Evolutionary conservation across 2,113 vertebrate genomes (phyloP).

Genomic region (Gobio gobio): DNA sequence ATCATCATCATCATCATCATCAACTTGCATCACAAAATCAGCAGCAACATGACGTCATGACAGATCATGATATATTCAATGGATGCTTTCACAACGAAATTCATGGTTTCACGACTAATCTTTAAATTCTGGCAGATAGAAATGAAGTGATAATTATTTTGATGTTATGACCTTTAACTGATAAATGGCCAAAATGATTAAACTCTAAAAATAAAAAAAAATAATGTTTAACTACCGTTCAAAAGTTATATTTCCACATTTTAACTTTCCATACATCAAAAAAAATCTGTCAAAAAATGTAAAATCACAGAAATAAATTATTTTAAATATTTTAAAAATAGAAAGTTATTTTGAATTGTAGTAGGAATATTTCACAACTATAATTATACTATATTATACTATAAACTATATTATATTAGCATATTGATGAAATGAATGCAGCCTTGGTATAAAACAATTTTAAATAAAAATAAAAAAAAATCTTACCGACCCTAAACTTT

Average conservation of each 20-base stretch:
- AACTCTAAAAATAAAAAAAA: background rate
- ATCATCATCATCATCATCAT: background rate
- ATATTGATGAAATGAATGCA: background rate
- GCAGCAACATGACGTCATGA: background rate
- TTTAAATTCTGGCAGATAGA: too few relatives aligned
- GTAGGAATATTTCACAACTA: background rate
- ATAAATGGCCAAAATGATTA: too few relatives aligned
- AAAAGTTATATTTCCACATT: background rate
- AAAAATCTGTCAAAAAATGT: too few relatives aligned
- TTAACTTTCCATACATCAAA: too few relatives aligned
- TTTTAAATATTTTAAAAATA: too few relatives aligned
- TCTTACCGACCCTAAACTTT: background rate
- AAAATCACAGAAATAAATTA: too few relatives aligned
- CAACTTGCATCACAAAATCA: background rate
- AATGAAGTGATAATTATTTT: too few relatives aligned
- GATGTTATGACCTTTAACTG: too few relatives aligned
- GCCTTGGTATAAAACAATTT: background rate
- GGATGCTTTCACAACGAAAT: background rate
- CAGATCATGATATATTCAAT: background rate
- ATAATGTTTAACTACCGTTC: background rate
- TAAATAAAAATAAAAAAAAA: too few relatives aligned
- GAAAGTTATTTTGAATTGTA: background rate
- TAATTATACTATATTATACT: background rate
- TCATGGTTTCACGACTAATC: too few relatives aligned
- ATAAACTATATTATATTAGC: too few relatives aligned